Base-by-base conservation (phyloP, 2,113 vertebrate species). In the Sylvietta virens region DNA sequence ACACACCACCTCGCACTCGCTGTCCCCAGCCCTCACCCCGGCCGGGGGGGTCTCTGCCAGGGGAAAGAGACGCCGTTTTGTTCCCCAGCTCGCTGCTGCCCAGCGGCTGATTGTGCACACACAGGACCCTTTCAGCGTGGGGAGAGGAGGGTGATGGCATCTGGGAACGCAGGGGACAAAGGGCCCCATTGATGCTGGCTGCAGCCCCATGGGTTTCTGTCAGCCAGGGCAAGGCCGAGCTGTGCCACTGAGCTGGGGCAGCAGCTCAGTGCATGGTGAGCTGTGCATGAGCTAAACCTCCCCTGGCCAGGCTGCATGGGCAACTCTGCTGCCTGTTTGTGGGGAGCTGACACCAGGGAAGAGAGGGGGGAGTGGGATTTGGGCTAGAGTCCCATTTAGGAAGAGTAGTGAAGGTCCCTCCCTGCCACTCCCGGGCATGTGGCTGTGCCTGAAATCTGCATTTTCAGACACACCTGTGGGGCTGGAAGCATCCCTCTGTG, bases 11-110 rank as follows among this genome's bases (percentile, higher is more conserved):
- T 72, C 17, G 14, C 20, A 7, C 82, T 89, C 67, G 95, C 85
- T 91, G n/a, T 84, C 92, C 83, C 86, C 71, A 76, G 31, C 88
- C 57, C 66, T 95, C 83, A 56, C 45, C 81, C 73, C 7, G 15
- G 70, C 72, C 27, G 16, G 70, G 80, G 72, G 78, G 51, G 77
- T 37, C 66, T 89, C 94, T 86, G 89, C 86, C 82, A 13, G 56
- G 81, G 82, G n/a, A 91, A 94, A 96, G 96, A 97, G 97, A 95
- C 93, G 71, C 12, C 89, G 96, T 97, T 97, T 98, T 98, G 96
- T 98, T 98, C 95, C 84, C 74, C 10, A 3, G 73, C 86, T 94
- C 9, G 24, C 80, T 94, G 74, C 94, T 92, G 83, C 87, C 94
- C 81, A 67, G 91, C 1, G 91, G 76, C 92, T 92, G 88, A 87